Conservation (phyloP, 2,797 vertebrate species). For the Poliocrania exsul region DNA sequence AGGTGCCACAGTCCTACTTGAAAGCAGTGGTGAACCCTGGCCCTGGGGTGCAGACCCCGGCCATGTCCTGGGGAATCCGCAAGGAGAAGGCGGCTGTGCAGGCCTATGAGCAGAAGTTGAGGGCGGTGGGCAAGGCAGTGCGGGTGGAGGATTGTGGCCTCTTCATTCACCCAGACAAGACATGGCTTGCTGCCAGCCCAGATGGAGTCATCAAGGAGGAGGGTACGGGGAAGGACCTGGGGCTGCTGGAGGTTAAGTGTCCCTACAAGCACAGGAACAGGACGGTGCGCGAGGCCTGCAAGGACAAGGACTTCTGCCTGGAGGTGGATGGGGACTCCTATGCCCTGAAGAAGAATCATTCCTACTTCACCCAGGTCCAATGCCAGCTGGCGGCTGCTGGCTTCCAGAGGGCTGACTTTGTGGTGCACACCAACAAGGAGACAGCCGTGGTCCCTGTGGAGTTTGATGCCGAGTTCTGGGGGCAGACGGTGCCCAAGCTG, state of each 20-base stretch:
- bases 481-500: constrained; percentile 73
- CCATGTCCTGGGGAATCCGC: constrained; percentile 82
- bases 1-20: constrained; percentile 81
- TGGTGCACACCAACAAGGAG: constrained; percentile 80
- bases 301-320: constrained; percentile 81
- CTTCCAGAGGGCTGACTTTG: constrained; percentile 72
- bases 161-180: constrained; percentile 74
- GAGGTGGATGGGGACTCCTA: constrained; percentile 52
- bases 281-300: constrained; percentile 78
- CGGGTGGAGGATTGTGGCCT: constrained; percentile 80
- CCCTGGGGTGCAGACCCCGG: constrained; percentile 67
- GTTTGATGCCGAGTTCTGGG: constrained; percentile 79
- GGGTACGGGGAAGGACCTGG: constrained; percentile 54
- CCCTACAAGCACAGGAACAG: constrained; percentile 82
- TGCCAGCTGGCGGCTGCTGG: constrained; percentile 80
- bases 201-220: constrained; percentile 81
- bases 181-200: constrained; percentile 85
- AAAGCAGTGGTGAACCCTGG: constrained; percentile 67
- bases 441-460: constrained; percentile 75
- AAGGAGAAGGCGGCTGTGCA: constrained; percentile 69
- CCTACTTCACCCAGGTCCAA: constrained; percentile 86
- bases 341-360: constrained; percentile 76
- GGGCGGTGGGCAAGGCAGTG: constrained; percentile 23
- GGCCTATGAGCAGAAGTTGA: constrained; percentile 75
- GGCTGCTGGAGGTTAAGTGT: constrained; percentile 86